These are phyloP conservation scores for Drosophila pegasa DNA, from an alignment of 2,888 invertebrate genomes.

Conservation along the genomic window DNA sequence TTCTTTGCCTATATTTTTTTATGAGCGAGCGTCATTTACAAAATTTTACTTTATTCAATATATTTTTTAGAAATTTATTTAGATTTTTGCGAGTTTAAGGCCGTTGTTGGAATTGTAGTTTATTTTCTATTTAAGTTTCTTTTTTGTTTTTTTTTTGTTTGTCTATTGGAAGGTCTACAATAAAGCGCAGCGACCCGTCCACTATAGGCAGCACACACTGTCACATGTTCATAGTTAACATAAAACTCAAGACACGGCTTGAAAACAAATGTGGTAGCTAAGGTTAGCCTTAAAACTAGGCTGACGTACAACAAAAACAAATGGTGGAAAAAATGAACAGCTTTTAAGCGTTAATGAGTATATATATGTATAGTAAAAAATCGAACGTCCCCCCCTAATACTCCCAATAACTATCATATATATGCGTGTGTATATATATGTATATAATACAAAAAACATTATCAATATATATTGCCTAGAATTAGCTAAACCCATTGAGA, in stretches of 20 bases:
- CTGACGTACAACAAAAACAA: conserved; percentile 43
- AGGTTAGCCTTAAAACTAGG: conserved; percentile 55
- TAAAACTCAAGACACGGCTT: conserved; percentile 43
- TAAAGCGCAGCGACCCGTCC: conserved; percentile 56
- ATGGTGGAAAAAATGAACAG: conserved; percentile 58
- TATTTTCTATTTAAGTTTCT: conserved; percentile 28
- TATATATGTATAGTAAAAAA: conserved; percentile 51
- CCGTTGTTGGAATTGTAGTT: conserved; percentile 74
- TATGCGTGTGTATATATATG: conserved; percentile 30
- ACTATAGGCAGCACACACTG: conserved; percentile 71
- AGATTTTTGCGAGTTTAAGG: conserved; percentile 56
- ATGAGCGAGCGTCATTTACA: conserved; percentile 49
- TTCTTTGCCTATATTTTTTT: conserved; percentile 43
- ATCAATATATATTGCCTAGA: conserved; percentile 49
- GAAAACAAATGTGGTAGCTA: conserved; percentile 40
- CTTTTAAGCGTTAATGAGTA: conserved; percentile 61
- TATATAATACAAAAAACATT: conserved; percentile 62
- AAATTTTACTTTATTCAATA: conserved; percentile 25
- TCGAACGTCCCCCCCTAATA: conserved; percentile 16
- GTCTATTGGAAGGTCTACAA: conserved; percentile 73
- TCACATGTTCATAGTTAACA: conserved; percentile 50
- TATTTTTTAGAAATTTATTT: conserved; percentile 11
- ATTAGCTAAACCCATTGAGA: conserved; percentile 46
- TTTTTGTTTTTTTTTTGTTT: conserved; percentile 18
- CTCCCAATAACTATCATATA: conserved; percentile 36